A percentile compares a stretch with the other conserved stretches of the same genome.
Conservation (phyloP, 2,888 invertebrate species). For the Sinodicranocentrus sp. region DNA sequence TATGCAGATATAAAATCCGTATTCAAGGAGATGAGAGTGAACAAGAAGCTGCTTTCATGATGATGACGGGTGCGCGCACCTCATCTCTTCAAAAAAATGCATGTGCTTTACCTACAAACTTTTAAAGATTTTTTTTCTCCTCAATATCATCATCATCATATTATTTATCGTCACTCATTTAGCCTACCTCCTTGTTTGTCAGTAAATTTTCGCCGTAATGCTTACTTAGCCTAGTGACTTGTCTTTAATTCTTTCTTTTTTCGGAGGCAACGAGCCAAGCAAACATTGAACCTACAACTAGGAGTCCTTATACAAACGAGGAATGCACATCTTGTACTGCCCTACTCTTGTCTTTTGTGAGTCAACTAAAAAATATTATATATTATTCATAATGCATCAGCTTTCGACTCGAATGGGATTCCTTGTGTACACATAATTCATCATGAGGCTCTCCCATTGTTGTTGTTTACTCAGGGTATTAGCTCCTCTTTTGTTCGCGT, state of each 20-base stretch:
- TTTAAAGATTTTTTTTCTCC: no score
- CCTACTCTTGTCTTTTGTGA: conserved; percentile 53
- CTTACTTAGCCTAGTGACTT: conserved; percentile 66
- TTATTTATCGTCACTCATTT: conserved; percentile 36
- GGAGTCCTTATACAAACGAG: conserved; percentile 19
- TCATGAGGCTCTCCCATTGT: conserved; percentile 36
- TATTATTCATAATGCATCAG: no score
- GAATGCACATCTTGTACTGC: conserved; percentile 20
- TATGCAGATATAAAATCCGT: conserved; percentile 28
- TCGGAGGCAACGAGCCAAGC: conserved; percentile 49
- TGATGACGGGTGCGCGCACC: conserved; percentile 31
- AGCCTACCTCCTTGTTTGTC: conserved; percentile 44
- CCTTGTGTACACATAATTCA: conserved; percentile 50
- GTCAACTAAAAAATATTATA: no score
- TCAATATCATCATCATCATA: conserved; percentile 34
- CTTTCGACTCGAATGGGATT: conserved; percentile 11
- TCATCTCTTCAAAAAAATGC: conserved; percentile 26
- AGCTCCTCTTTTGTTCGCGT: conserved; percentile 62
- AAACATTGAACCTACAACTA: conserved; percentile 25
- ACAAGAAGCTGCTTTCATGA: conserved; percentile 16
- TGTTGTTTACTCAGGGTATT: conserved; percentile 62
- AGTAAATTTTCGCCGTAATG: conserved; percentile 31
- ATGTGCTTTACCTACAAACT: no score
- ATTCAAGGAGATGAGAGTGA: conserved; percentile 39
- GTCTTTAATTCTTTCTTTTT: conserved; percentile 42